Percentiles rank a stretch among this genome's conserved stretches.
Evolutionary conservation across 2,113 vertebrate species (phyloP).

Genomic region (Spilogale gracilis): DNA sequence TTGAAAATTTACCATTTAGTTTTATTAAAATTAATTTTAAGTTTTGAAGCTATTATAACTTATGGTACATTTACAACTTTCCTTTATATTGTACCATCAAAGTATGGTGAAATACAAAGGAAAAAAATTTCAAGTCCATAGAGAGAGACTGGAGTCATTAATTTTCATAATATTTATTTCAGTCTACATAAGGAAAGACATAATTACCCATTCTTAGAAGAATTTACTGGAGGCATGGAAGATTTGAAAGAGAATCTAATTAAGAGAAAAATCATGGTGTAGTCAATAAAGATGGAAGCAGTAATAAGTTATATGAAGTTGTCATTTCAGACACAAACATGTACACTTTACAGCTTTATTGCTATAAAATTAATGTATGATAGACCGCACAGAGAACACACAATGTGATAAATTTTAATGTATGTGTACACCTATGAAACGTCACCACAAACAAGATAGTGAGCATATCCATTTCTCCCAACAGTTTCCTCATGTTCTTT

Average conservation of each 20-base stretch:
- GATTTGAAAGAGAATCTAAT: not conserved
- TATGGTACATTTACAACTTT: not conserved
- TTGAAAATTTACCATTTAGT: not conserved
- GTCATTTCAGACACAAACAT: not conserved
- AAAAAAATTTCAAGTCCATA: not conserved
- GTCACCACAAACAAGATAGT: not conserved
- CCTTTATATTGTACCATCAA: not conserved
- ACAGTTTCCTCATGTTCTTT: not conserved
- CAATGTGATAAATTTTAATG: not conserved
- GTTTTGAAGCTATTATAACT: not conserved
- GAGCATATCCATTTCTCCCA: not conserved
- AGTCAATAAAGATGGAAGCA: not conserved
- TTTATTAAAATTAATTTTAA: not conserved
- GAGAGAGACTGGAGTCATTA: not conserved
- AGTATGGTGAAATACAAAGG: not conserved
- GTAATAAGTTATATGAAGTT: not conserved
- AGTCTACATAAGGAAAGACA: not conserved
- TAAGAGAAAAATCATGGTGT: not conserved
- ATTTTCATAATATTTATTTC: not conserved
- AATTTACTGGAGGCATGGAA: not conserved
- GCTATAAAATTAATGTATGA: not conserved
- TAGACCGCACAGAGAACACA: not conserved
- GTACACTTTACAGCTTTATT: not conserved
- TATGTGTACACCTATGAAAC: not conserved
- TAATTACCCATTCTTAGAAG: not conserved